Base-by-base conservation (phyloP, 2,113 vertebrate genomes). In the Hydropotes inermis region DNA sequence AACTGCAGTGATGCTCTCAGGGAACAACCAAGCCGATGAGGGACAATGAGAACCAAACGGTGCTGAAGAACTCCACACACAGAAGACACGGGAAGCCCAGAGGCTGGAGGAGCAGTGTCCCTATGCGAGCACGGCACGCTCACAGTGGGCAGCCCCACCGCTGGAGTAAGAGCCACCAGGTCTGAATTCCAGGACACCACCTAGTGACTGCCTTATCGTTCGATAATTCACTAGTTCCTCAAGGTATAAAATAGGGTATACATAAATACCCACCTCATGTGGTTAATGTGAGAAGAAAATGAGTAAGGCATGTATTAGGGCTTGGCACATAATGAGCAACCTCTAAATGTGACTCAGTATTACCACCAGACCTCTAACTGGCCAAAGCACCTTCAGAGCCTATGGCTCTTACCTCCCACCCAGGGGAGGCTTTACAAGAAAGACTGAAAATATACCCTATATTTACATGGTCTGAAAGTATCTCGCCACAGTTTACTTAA, bases 381-480 rank as follows among this genome's bases (percentile, higher is more conserved):
- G 61, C 74, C 36, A 87, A 30, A 74, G 45, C 7, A 52, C 30
- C 60, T 81, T 92, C 55, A 84, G 28, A 21, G 45, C 43, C n/a
- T 36, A 8, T 7, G 50, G 39, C 28, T 36, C 79, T 47, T 60
- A 84, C n/a, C 60, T 86, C 17, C 33, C 25, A 50, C 83, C 17
- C 33, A 58, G 45, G 8, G 74, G 21, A 74, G 33, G 61, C 21
- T 95, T 97, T 92, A 57, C 15, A 87, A 74, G 47, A 28, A 94
- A 81, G 39, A 94, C 43, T 30, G 33, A 94, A 96, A 95, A 57
- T 3, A 91, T 47, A 78, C 60, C 28, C 67, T 89, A 30, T 33
- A 45, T 70, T 93, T 91, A 76, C 14, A 84, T 0, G 61, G 45
- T 55, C 36, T 91, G 67, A 85, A 94, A 90, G 47, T 30, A 87